Conservation (phyloP, 2,113 vertebrate genomes). For the Ceyx cyanopectus region DNA sequence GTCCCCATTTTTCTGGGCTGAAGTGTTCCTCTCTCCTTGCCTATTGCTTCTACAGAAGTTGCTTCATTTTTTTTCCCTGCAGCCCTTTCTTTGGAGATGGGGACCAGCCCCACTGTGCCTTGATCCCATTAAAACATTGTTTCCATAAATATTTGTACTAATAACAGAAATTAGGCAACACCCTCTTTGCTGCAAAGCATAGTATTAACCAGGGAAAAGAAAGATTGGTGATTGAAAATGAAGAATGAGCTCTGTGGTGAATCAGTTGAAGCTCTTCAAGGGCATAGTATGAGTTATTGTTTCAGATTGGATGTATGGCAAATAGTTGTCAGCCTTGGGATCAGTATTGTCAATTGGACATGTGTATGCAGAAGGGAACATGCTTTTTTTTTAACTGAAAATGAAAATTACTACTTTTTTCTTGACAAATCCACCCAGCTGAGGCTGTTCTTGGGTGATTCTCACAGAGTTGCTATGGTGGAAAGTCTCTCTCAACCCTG, state of each 20-base stretch:
- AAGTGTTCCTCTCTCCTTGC: not conserved
- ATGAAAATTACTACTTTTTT: not conserved
- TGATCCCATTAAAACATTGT: slow-evolving; percentile 17
- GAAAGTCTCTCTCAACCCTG: not conserved
- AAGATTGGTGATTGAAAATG: not conserved
- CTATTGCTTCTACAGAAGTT: not conserved
- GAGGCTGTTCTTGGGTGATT: not conserved
- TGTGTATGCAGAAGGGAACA: not conserved
- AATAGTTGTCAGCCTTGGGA: not conserved
- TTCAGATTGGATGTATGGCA: not conserved
- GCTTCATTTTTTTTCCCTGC: not conserved
- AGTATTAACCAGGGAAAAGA: not conserved
- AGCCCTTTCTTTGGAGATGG: not conserved
- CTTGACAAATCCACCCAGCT: slow-evolving; percentile 6
- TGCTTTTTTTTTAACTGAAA: not conserved
- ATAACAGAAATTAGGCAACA: slow-evolving; percentile 20
- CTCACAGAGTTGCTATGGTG: not conserved
- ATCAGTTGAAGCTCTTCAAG: not conserved
- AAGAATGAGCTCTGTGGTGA: not conserved
- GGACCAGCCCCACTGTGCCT: not conserved
- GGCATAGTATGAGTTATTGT: not conserved
- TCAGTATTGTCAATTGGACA: not conserved
- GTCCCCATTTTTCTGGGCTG: not conserved
- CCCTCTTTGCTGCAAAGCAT: slow-evolving; percentile 11
- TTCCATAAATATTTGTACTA: slow-evolving; percentile 47